phyloP scores from a whole-genome alignment of 2,113 vertebrate species.

The Chaetodon trifascialis region DNA sequence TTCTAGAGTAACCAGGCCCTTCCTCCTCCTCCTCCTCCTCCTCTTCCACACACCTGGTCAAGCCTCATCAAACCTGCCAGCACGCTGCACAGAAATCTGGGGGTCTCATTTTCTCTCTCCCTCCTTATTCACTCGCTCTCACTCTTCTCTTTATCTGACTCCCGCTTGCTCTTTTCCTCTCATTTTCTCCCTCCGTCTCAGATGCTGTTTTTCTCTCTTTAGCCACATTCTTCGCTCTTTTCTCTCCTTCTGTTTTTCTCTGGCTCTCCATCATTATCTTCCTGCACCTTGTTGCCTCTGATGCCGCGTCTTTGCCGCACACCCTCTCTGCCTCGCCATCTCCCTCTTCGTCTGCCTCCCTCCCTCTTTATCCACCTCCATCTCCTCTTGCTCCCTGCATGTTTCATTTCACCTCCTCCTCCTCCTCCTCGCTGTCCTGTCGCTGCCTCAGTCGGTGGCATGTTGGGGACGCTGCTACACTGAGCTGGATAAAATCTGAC shows the following conservation, averaged over 20 bases:
- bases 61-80: slow-evolving; percentile 67
- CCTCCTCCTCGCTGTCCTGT: slow-evolving; percentile 40
- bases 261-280: slow-evolving; percentile 44
- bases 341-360: not conserved
- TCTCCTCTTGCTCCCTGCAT: slow-evolving; percentile 36
- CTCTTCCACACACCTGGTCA: slow-evolving; percentile 56
- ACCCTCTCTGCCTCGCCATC: not conserved
- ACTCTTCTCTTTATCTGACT: slow-evolving; percentile 22
- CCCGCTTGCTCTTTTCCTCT: slow-evolving; percentile 21
- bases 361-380: slow-evolving; percentile 6
- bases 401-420: slow-evolving; percentile 37
- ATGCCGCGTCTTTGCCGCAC: not conserved
- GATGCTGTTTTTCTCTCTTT: slow-evolving; percentile 19
- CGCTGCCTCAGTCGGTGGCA: slow-evolving; percentile 60
- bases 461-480: slow-evolving; percentile 49
- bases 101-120: slow-evolving; percentile 55
- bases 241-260: slow-evolving; percentile 8
- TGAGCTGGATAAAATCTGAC: slow-evolving; percentile 63
- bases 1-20: slow-evolving; percentile 25
- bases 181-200: slow-evolving; percentile 21
- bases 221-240: slow-evolving; percentile 15
- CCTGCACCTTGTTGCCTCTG: slow-evolving; percentile 42
- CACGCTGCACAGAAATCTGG: slow-evolving; percentile 25
- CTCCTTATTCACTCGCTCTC: slow-evolving; percentile 26
- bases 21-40: slow-evolving; percentile 10